Evolutionary conservation across 2,888 invertebrate species (phyloP).

Genomic region (Macaria notata): DNA sequence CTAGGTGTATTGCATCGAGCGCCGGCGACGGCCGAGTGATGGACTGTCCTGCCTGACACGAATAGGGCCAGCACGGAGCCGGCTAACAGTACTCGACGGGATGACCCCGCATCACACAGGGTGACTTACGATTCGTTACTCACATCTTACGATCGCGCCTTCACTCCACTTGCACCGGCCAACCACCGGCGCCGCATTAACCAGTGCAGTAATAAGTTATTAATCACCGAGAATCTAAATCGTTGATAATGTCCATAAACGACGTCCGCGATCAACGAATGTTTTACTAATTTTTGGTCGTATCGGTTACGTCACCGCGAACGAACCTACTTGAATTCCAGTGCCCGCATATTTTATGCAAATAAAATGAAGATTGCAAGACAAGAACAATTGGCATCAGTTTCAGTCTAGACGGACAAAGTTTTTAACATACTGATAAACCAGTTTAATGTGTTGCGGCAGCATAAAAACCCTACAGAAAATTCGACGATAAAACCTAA

Average conservation of each 20-base stretch:
- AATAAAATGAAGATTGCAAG: conserved; percentile 64
- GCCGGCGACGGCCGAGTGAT: conserved; percentile 50
- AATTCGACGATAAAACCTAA: neutral
- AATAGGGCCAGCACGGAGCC: conserved; percentile 66
- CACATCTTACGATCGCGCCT: conserved; percentile 35
- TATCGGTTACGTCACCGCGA: conserved; percentile 65
- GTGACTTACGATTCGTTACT: conserved; percentile 51
- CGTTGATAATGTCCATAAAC: conserved; percentile 65
- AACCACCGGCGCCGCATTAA: conserved; percentile 30
- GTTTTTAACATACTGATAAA: conserved; percentile 17
- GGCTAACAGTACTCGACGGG: conserved; percentile 70
- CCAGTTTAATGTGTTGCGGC: conserved; percentile 20
- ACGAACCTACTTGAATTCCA: conserved; percentile 63
- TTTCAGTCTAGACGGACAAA: conserved; percentile 49
- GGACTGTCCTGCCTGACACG: conserved; percentile 59
- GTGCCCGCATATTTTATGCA: conserved; percentile 70
- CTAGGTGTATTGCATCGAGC: conserved; percentile 54
- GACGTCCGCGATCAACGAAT: conserved; percentile 63
- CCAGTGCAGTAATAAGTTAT: conserved; percentile 54
- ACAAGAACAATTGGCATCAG: conserved; percentile 54
- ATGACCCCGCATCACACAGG: conserved; percentile 60
- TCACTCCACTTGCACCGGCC: conserved; percentile 45
- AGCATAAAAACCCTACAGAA: neutral
- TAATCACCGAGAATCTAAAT: conserved; percentile 66
- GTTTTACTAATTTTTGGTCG: conserved; percentile 71